These are phyloP conservation scores for Mastacembelus armatus DNA, from an alignment of 2,797 vertebrate genomes.

Conservation along the genomic window DNA sequence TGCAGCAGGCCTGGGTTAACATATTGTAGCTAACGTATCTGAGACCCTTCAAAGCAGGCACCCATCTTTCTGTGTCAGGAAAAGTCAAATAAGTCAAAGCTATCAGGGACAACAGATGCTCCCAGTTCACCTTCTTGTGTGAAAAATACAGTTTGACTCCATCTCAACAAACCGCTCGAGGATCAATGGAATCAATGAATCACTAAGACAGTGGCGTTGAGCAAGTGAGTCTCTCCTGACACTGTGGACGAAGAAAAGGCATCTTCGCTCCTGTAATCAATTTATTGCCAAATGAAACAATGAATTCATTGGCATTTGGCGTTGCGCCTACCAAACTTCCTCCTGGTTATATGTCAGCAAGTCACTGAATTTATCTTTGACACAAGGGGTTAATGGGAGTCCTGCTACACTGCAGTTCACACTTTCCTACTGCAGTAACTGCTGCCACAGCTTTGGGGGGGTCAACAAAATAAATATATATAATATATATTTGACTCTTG, in stretches of 20 bases:
- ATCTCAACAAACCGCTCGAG: constrained; percentile 54
- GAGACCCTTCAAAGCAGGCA: constrained; percentile 61
- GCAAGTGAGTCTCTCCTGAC: constrained; percentile 24
- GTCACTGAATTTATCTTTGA: background rate
- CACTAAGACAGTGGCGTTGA: constrained; percentile 47
- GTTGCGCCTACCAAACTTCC: background rate
- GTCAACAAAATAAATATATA: too few species aligned
- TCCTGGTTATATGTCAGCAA: background rate
- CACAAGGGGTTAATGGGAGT: background rate
- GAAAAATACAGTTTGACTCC: constrained; percentile 65
- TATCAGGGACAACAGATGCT: constrained; percentile 83
- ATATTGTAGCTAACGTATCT: constrained; percentile 64
- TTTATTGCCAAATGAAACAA: constrained; percentile 25
- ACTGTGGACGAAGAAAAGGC: background rate
- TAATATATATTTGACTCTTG: too few species aligned
- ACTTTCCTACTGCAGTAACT: background rate
- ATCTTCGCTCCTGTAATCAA: constrained; percentile 12
- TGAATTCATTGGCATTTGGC: constrained; percentile 18
- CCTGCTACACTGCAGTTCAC: background rate
- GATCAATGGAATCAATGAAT: constrained; percentile 81
- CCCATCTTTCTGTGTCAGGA: constrained; percentile 77
- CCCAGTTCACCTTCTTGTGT: constrained; percentile 31
- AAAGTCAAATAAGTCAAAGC: constrained; percentile 83
- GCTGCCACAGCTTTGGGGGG: too few species aligned
- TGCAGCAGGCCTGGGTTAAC: constrained; percentile 50